phyloP scores from a whole-genome alignment of 2,797 vertebrate species.

The Acanthis flammea region DNA sequence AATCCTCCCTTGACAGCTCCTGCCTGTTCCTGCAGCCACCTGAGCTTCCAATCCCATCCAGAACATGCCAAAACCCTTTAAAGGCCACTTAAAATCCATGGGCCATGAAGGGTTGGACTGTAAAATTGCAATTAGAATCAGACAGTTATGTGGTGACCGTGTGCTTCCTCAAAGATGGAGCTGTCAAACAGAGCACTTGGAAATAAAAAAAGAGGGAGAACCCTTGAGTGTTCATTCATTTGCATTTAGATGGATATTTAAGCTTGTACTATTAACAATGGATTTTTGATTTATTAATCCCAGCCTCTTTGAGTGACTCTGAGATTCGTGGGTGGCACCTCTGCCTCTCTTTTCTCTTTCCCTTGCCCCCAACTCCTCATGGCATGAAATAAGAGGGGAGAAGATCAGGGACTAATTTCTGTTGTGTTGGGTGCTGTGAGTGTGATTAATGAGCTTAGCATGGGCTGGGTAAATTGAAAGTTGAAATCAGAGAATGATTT shows the following conservation, averaged over 20 bases:
- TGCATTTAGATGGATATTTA: constrained; percentile 81
- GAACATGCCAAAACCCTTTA: neutral
- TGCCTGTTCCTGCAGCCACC: neutral
- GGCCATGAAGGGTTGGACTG: neutral
- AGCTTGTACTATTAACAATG: constrained; percentile 74
- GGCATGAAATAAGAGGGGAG: neutral
- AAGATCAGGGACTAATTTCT: constrained; percentile 14
- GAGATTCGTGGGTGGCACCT: neutral
- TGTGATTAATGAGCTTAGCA: constrained; percentile 84
- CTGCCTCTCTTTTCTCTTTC: neutral
- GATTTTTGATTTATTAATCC: constrained; percentile 61
- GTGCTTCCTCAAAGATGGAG: neutral
- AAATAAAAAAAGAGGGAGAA: neutral
- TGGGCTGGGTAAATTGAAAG: constrained; percentile 76
- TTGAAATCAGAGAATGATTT: constrained; percentile 58
- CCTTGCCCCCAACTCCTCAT: neutral
- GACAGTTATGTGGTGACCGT: neutral
- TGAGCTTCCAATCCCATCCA: neutral
- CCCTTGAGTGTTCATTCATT: constrained; percentile 39
- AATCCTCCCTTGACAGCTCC: neutral
- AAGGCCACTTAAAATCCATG: neutral
- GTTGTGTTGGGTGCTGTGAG: constrained; percentile 73
- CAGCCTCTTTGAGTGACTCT: neutral
- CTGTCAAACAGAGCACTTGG: neutral
- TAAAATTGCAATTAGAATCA: constrained; percentile 4